Conservation (phyloP, 30 jellyfish, hydroid and myxozoan species). For the Nemopilema nomurai region DNA sequence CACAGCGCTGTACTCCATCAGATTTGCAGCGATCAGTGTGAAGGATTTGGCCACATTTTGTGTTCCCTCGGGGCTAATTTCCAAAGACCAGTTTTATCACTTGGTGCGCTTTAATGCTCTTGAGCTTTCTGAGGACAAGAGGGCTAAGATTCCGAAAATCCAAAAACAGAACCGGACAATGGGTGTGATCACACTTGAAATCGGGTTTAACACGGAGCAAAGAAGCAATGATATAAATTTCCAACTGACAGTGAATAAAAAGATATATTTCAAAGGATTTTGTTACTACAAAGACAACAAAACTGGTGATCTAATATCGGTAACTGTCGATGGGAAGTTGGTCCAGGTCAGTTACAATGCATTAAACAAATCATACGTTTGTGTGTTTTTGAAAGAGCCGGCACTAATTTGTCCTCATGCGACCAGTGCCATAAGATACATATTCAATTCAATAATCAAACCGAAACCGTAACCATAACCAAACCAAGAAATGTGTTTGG, state of each 20-base stretch:
- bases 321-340: too few relatives aligned
- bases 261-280: neutral
- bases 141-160: too few relatives aligned
- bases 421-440: too few relatives aligned
- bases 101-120: neutral
- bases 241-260: neutral
- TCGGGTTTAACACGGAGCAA: neutral
- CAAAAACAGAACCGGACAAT: neutral
- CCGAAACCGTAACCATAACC: too few relatives aligned
- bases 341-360: too few relatives aligned
- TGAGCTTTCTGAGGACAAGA: too few relatives aligned
- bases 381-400: neutral
- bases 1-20: neutral
- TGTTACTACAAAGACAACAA: too few relatives aligned
- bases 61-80: conserved; percentile 2
- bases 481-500: too few relatives aligned
- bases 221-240: too few relatives aligned
- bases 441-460: too few relatives aligned
- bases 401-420: neutral
- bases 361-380: neutral
- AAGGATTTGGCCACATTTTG: neutral
- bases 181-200: neutral
- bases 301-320: too few relatives aligned
- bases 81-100: neutral
- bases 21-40: neutral